These are phyloP conservation scores for Parapsyche elsis DNA, from an alignment of 1,140 invertebrate species.

Conservation along the genomic window DNA sequence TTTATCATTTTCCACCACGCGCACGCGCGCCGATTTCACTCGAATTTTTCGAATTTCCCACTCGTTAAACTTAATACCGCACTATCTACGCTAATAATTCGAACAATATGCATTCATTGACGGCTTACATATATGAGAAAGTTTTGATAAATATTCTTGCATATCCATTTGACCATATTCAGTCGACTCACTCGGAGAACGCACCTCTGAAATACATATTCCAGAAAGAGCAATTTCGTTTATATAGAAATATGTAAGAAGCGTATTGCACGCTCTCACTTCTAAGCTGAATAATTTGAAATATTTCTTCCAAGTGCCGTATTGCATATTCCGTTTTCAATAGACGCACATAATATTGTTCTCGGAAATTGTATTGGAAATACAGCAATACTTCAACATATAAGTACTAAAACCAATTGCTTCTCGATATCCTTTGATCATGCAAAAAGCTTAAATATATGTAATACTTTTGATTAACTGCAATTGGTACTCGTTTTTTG, in stretches of 20 bases:
- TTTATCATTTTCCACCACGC: background rate
- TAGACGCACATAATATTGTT: slow-evolving; percentile 12
- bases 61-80: too few relatives aligned
- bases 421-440: background rate
- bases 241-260: slow-evolving; percentile 37
- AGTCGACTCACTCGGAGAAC: background rate
- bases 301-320: slow-evolving; percentile 1
- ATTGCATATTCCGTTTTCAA: slow-evolving; percentile 29
- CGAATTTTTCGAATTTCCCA: too few relatives aligned
- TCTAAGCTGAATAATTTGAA: slow-evolving; percentile 16
- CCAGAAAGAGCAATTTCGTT: slow-evolving; percentile 40
- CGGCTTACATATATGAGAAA: too few relatives aligned
- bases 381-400: too few relatives aligned
- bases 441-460: too few relatives aligned
- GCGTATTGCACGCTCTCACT: background rate
- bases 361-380: background rate
- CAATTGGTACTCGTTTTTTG: background rate
- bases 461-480: too few relatives aligned
- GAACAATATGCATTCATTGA: too few relatives aligned
- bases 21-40: background rate
- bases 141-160: too few relatives aligned
- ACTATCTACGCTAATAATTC: too few relatives aligned
- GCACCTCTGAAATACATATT: background rate
- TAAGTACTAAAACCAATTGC: too few relatives aligned
- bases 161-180: too few relatives aligned